These are phyloP conservation scores for Nephrotoma guestfalica DNA, from an alignment of 2,888 invertebrate species.

Conservation along the genomic window DNA sequence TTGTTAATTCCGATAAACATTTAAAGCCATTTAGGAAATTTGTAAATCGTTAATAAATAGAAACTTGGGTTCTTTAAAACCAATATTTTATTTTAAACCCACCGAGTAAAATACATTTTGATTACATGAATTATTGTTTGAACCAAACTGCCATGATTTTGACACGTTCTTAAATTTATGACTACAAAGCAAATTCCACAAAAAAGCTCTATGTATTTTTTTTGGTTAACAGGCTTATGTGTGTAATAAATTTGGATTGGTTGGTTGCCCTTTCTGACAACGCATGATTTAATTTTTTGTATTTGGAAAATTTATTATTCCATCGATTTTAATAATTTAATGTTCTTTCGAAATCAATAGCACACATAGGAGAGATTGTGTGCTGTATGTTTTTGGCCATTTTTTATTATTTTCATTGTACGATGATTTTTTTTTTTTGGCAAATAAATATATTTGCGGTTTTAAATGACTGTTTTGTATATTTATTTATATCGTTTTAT, in stretches of 20 bases:
- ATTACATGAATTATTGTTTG: too few species aligned
- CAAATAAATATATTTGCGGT: neutral
- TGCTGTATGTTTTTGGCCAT: neutral
- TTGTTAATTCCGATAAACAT: too few species aligned
- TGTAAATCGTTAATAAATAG: too few species aligned
- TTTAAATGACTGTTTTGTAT: neutral
- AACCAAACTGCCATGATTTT: neutral
- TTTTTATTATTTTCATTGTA: neutral
- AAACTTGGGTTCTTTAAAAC: too few species aligned
- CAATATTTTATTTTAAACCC: too few species aligned
- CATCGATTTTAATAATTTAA: neutral
- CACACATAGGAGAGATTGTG: neutral
- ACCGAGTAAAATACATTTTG: too few species aligned
- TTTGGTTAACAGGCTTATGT: neutral
- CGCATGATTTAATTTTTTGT: neutral
- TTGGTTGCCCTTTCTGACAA: neutral
- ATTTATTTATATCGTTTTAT: neutral
- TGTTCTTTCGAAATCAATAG: neutral
- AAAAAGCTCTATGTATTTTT: neutral
- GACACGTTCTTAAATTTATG: neutral
- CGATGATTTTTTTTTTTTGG: neutral
- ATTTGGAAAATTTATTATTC: neutral
- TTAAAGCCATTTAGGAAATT: too few species aligned
- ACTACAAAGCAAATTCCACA: neutral
- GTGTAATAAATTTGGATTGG: neutral